phyloP scores from a whole-genome alignment of 2,113 vertebrate genomes.

The Nothobranchius furzeri region DNA sequence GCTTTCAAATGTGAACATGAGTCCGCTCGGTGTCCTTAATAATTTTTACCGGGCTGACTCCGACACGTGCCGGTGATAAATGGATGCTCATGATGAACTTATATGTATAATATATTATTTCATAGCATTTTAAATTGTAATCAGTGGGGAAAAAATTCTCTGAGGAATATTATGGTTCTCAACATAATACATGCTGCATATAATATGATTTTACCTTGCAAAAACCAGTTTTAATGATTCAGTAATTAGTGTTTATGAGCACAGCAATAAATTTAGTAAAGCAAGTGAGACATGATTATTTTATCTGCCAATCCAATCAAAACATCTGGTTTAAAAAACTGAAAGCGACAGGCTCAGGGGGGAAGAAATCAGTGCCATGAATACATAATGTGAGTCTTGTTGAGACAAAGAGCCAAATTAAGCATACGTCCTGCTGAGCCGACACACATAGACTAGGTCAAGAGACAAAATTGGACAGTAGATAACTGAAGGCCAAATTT shows the following conservation, averaged over 20 bases:
- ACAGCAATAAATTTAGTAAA: constrained; percentile 9
- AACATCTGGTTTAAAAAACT: constrained; percentile 16
- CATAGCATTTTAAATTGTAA: not conserved
- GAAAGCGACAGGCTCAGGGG: not conserved
- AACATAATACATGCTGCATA: not conserved
- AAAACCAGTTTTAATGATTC: constrained; percentile 23
- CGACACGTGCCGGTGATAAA: no score
- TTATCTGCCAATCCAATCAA: constrained; percentile 19
- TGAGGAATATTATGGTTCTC: constrained; percentile 12
- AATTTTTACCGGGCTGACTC: no score
- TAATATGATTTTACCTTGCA: constrained; percentile 4
- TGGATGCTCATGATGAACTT: no score
- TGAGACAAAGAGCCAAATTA: constrained; percentile 13
- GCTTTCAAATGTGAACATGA: no score
- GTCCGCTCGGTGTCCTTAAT: no score
- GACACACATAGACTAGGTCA: constrained; percentile 16
- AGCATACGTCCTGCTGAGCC: constrained; percentile 23
- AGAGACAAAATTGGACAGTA: constrained; percentile 18
- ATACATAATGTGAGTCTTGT: constrained; percentile 13
- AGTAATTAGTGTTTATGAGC: not conserved
- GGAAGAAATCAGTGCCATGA: constrained; percentile 1
- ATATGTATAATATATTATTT: not conserved
- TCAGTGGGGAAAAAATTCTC: constrained; percentile 2
- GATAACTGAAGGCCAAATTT: constrained; percentile 22
- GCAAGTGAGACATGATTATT: not conserved